Evolutionary conservation across 2,888 invertebrate genomes (phyloP).

Genomic region (Melieria picta): DNA sequence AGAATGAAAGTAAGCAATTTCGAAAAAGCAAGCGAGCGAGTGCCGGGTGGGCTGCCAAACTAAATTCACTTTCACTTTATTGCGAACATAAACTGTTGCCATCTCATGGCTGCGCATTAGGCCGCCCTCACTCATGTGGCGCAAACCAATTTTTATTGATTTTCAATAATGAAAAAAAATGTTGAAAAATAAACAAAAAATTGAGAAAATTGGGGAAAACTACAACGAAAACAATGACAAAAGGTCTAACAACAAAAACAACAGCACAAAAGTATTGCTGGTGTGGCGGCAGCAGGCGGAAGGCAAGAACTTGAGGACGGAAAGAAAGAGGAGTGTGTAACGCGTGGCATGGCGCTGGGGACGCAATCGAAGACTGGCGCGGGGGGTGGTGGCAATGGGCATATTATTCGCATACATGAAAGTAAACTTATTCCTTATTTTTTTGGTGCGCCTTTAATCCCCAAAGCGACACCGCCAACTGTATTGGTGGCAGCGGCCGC

Average conservation of each 20-base stretch:
- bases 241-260: slow-evolving; percentile 10
- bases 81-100: slow-evolving; percentile 17
- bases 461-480: slow-evolving; percentile 28
- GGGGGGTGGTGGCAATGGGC: slow-evolving; percentile 19
- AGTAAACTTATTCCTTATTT: slow-evolving; percentile 3
- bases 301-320: background rate
- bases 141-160: slow-evolving; percentile 46
- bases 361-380: background rate
- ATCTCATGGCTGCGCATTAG: slow-evolving; percentile 1
- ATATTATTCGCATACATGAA: slow-evolving; percentile 49
- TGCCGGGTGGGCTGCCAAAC: background rate
- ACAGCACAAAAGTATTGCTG: slow-evolving; percentile 4
- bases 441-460: slow-evolving; percentile 33
- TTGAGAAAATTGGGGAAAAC: slow-evolving; percentile 12
- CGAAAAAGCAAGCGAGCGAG: too few species aligned
- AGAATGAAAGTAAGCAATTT: too few species aligned
- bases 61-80: slow-evolving; percentile 31
- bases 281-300: background rate
- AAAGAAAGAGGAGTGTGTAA: background rate
- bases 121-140: background rate
- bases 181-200: slow-evolving; percentile 23
- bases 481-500: too few species aligned
- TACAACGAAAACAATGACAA: background rate
- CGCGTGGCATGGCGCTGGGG: background rate
- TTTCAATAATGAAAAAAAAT: slow-evolving; percentile 46